Conservation (phyloP, 2,797 vertebrate species). For the Steatocranus sp. region DNA sequence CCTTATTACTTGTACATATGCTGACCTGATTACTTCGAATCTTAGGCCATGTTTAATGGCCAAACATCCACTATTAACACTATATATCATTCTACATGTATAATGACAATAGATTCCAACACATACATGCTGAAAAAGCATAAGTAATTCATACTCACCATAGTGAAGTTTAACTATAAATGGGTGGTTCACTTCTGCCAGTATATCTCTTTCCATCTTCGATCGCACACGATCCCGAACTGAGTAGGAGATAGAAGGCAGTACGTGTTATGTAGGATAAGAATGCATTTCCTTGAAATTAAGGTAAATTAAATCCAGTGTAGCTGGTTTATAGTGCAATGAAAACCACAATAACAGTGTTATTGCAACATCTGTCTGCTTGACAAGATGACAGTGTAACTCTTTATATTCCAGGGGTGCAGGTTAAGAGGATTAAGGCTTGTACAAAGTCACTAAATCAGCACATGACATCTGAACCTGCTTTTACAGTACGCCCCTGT, state of each 20-base stretch:
- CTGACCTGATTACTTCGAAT: neutral
- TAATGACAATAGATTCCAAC: neutral
- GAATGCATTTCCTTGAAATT: conserved; percentile 6
- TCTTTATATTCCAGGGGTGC: conserved; percentile 34
- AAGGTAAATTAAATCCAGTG: neutral
- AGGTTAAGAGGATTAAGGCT: conserved; percentile 56
- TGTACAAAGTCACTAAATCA: conserved; percentile 38
- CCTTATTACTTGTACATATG: neutral
- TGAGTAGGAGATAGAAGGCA: conserved; percentile 33
- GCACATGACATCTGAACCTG: conserved; percentile 35
- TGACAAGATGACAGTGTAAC: conserved; percentile 31
- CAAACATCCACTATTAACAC: neutral
- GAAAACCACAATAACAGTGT: neutral
- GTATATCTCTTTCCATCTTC: conserved; percentile 96
- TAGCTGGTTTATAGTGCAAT: neutral
- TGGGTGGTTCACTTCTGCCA: conserved; percentile 95
- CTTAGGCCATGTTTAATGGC: neutral
- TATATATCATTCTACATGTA: neutral
- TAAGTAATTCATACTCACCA: conserved; percentile 70
- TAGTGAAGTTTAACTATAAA: conserved; percentile 98
- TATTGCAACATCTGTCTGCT: conserved; percentile 37
- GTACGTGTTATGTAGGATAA: neutral
- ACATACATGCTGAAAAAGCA: neutral
- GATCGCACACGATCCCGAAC: conserved; percentile 93
- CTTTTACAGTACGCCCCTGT: conserved; percentile 28